Evolutionary conservation across 2,113 vertebrate species (phyloP).

Genomic region (Urocitellus parryii): DNA sequence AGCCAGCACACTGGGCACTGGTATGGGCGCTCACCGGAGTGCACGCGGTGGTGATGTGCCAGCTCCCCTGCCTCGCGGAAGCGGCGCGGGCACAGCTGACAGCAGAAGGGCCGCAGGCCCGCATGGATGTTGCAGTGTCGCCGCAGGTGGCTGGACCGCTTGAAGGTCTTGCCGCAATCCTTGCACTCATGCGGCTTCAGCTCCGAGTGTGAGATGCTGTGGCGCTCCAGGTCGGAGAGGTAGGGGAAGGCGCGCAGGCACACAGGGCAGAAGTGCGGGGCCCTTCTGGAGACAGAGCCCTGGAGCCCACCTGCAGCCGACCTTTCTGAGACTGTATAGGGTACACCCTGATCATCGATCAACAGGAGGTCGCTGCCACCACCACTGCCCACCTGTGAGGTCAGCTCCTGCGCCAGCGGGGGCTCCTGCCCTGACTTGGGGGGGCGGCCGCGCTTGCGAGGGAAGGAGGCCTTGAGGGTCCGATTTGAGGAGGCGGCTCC

Average conservation of each 20-base stretch:
- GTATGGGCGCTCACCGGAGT: conserved; percentile 86
- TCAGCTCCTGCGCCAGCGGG: background rate
- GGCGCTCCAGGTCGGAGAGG: conserved; percentile 86
- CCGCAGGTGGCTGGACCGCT: conserved; percentile 92
- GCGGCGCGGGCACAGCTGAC: conserved; percentile 82
- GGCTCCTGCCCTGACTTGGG: conserved; percentile 69
- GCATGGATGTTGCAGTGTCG: conserved; percentile 86
- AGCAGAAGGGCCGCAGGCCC: conserved; percentile 82
- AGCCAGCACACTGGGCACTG: conserved; percentile 84
- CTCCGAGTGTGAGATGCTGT: conserved; percentile 85
- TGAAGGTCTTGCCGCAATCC: conserved; percentile 93
- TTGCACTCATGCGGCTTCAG: conserved; percentile 83
- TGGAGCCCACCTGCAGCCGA: background rate
- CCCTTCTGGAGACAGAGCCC: conserved; percentile 66
- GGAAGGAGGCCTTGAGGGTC: conserved; percentile 66
- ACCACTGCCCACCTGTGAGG: conserved; percentile 11
- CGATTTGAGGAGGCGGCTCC: conserved; percentile 54
- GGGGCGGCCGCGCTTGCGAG: conserved; percentile 72
- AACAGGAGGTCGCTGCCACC: conserved; percentile 68
- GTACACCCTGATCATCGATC: conserved; percentile 85
- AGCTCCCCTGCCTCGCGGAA: conserved; percentile 84
- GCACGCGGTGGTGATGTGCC: conserved; percentile 85
- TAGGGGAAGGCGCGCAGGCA: conserved; percentile 86
- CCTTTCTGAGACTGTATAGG: conserved; percentile 82
- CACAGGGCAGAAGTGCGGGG: conserved; percentile 82